Base-by-base conservation (phyloP, 2,888 invertebrate species). In the Liposcelis brunnea region DNA sequence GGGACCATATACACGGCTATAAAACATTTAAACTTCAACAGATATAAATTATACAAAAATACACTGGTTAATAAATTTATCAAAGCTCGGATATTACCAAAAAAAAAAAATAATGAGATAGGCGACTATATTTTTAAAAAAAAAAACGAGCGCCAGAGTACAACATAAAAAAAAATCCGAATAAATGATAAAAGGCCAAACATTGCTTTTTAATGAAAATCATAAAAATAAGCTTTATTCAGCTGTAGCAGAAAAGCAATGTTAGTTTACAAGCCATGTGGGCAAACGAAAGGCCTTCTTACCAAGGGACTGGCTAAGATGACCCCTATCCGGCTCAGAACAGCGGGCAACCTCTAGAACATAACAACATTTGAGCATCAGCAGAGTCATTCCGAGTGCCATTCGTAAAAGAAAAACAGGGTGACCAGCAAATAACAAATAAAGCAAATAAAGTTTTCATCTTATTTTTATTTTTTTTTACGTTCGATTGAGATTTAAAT, bases 271-370 rank as follows among this genome's bases (percentile, higher is more conserved):
- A 49, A 44, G 47, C 46, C 47, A 51, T 49, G 48, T 48, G 49
- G 35, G 18, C 37, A 47, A 36, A 42, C 42, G 55, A 56, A 57
- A 55, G 56, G 59, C 56, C 57, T 55, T 63, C 86, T 86, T 86
- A 86, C 85, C 85, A 86, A 77, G 71, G 86, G 85, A 78, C 83
- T 85, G 79, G 85, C 85, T 80, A 86, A 82, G 76, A 86, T 83
- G 72, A 86, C 83, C 80, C 86, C 86, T 80, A 86, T 85, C 78
- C 86, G 80, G 82, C 82, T 85, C 77, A 86, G 82, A 72, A 86
- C 85, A 75, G 85, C 85, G 74, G 86, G 86, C 74, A 86, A 82
- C 74, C 85, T 85, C 86, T 86, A 85, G 69, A 83, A 77, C 55
- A 53, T 40, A 40, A 40, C 40, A 40, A 14, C 40, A 40, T 40